Conservation (phyloP, 2,888 invertebrate species). For the Xylocampa areola region DNA sequence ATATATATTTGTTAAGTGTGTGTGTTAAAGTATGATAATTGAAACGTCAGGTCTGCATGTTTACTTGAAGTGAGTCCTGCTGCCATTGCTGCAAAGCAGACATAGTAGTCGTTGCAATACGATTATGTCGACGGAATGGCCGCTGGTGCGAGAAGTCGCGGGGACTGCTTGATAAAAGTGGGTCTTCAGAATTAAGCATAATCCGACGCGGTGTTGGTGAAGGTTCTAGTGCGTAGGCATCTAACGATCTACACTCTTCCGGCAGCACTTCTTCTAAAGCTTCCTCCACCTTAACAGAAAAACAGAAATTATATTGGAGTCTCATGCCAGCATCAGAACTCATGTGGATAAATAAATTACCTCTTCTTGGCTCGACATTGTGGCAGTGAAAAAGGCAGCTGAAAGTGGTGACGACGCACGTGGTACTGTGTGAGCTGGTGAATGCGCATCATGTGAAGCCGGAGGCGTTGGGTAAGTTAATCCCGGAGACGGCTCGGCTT, state of each 20-base stretch:
- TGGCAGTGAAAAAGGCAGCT: conserved; percentile 95
- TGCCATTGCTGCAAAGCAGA: conserved; percentile 82
- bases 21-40: not conserved
- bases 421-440: conserved; percentile 90
- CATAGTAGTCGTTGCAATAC: conserved; percentile 68
- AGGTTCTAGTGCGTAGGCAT: conserved; percentile 91
- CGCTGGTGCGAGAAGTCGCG: conserved; percentile 92
- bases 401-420: conserved; percentile 95
- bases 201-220: conserved; percentile 94
- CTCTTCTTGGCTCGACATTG: conserved; percentile 96
- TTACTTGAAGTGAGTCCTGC: conserved; percentile 83
- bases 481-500: conserved; percentile 91
- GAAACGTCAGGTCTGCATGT: not conserved
- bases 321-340: conserved; percentile 1
- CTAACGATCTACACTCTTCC: conserved; percentile 92
- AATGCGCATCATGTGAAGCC: conserved; percentile 95
- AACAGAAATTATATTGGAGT: conserved; percentile 22
- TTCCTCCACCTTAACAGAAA: conserved; percentile 91
- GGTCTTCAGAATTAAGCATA: conserved; percentile 97
- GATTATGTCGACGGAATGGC: conserved; percentile 75
- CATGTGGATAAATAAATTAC: conserved; percentile 62
- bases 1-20: not conserved
- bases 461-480: conserved; percentile 96
- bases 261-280: conserved; percentile 95
- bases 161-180: conserved; percentile 94